A percentile compares a stretch with the other conserved stretches of the same genome.
Evolutionary conservation across 2,113 vertebrate genomes (phyloP).

Genomic region (Passer montanus): DNA sequence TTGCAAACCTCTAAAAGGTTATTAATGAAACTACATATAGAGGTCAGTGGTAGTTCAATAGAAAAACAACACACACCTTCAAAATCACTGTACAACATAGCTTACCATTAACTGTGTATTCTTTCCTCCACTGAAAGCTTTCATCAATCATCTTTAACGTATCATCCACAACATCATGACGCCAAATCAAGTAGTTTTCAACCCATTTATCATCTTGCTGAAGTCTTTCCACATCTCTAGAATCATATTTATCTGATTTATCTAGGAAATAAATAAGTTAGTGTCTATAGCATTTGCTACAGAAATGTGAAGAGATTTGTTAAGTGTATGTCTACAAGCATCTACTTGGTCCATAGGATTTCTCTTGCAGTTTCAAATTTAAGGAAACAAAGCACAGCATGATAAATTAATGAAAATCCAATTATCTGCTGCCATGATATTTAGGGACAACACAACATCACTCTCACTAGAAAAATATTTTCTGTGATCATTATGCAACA

Average conservation of each 20-base stretch:
- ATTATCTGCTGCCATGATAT: neutral
- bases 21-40: neutral
- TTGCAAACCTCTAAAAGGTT: neutral
- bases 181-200: conserved; percentile 87
- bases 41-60: neutral
- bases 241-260: conserved; percentile 88
- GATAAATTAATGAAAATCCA: neutral
- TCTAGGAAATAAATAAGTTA: conserved; percentile 72
- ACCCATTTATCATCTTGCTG: conserved; percentile 84
- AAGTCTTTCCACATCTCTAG: conserved; percentile 90
- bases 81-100: neutral
- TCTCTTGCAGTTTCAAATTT: neutral
- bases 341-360: neutral
- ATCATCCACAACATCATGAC: conserved; percentile 84
- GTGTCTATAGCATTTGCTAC: neutral
- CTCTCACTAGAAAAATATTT: neutral
- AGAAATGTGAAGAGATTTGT: neutral
- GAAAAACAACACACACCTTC: neutral
- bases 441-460: neutral
- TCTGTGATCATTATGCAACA: neutral
- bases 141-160: conserved; percentile 96
- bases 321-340: neutral
- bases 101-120: conserved; percentile 89
- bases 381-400: neutral
- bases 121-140: conserved; percentile 95